phyloP scores from a whole-genome alignment of 1,140 invertebrate species.

The Tetramorium parvispinum region DNA sequence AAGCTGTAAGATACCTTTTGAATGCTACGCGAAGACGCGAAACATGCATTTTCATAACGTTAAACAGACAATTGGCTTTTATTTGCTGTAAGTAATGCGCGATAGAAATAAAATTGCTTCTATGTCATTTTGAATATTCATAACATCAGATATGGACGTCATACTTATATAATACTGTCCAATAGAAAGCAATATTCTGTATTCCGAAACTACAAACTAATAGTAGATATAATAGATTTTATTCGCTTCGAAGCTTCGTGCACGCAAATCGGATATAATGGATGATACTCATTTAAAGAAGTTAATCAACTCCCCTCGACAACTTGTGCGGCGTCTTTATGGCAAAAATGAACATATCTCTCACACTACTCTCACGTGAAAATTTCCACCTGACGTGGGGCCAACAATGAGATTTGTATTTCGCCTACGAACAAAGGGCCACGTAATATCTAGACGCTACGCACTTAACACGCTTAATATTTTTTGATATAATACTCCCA shows the following conservation, averaged over 20 bases:
- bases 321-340: neutral
- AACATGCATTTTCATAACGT: neutral
- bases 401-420: conserved; percentile 48
- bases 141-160: neutral
- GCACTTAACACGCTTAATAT: conserved; percentile 68
- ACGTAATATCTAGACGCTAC: conserved; percentile 24
- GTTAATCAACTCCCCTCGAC: conserved; percentile 43
- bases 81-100: neutral
- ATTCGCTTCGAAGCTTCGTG: neutral
- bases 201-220: neutral
- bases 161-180: neutral
- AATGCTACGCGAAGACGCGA: neutral
- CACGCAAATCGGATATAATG: neutral
- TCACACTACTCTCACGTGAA: conserved; percentile 69
- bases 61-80: neutral
- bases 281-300: neutral
- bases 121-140: neutral
- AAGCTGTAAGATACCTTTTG: neutral
- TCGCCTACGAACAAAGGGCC: neutral
- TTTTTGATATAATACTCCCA: conserved; percentile 70
- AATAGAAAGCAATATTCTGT: conserved; percentile 7
- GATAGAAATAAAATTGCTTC: neutral
- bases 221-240: conserved; percentile 16
- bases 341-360: conserved; percentile 24
- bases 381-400: conserved; percentile 78